Conservation (phyloP, 23 tunicate genomes). For the Diplosoma virens region DNA sequence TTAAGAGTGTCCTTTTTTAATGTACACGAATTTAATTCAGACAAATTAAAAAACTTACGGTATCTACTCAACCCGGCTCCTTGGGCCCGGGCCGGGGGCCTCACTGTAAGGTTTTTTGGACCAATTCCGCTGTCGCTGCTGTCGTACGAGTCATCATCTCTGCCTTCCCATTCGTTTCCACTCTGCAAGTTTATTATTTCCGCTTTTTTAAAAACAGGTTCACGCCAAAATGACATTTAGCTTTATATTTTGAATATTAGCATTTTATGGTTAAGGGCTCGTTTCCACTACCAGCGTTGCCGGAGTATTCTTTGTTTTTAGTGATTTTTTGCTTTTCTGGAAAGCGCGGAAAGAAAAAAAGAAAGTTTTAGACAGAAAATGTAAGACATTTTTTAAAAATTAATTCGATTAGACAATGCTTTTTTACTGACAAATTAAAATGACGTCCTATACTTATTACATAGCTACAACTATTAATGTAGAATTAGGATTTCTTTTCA, state of each 20-base stretch:
- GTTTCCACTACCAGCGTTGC: not conserved
- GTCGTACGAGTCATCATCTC: conserved; percentile 77
- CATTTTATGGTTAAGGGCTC: not conserved
- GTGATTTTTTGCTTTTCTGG: no score
- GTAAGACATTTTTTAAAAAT: no score
- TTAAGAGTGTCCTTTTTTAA: not conserved
- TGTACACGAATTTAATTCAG: not conserved
- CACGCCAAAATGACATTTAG: not conserved
- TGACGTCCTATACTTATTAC: no score
- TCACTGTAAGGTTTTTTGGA: conserved; percentile 76
- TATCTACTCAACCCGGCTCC: conserved; percentile 10
- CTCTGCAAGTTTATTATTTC: not conserved
- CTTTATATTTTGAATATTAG: not conserved
- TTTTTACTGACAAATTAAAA: no score
- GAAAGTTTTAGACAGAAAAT: no score
- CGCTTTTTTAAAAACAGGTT: not conserved
- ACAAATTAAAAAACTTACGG: not conserved
- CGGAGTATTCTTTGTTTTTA: not conserved
- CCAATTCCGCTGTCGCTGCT: conserved; percentile 97
- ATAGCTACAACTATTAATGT: no score
- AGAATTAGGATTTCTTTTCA: no score
- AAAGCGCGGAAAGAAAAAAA: no score
- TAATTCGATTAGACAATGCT: no score
- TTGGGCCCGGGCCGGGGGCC: conserved; percentile 85
- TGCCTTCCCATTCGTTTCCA: conserved; percentile 41